Evolutionary conservation across 2,113 vertebrate species (phyloP).

Genomic region (Odontophorus gujanensis): DNA sequence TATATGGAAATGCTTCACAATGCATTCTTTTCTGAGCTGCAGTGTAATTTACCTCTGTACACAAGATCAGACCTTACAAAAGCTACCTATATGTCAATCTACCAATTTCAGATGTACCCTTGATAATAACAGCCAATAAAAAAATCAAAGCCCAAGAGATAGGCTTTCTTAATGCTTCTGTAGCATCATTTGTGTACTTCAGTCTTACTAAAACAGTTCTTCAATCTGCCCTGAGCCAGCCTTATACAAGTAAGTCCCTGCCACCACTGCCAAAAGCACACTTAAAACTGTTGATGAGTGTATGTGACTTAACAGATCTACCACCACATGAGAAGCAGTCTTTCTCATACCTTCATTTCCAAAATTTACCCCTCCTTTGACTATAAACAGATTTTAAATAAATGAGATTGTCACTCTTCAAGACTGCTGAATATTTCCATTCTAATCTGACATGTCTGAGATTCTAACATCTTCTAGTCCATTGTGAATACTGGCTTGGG

Average conservation of each 20-base stretch:
- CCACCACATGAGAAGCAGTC: not conserved
- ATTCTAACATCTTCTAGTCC: not conserved
- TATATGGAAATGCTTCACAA: not conserved
- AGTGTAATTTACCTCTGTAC: not conserved
- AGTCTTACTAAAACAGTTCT: not conserved
- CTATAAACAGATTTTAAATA: not conserved
- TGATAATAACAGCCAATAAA: not conserved
- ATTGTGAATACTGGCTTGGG: accelerated
- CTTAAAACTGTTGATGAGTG: not conserved
- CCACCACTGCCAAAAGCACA: not conserved
- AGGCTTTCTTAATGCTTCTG: not conserved
- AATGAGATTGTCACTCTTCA: not conserved
- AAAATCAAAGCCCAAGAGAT: not conserved
- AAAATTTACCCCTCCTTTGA: not conserved
- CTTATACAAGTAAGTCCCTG: not conserved
- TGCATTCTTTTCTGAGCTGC: not conserved
- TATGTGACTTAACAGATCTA: not conserved
- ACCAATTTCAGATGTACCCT: not conserved
- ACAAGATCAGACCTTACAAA: not conserved
- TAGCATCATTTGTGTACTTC: not conserved
- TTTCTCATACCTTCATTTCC: not conserved
- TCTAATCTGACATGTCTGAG: not conserved
- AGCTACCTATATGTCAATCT: not conserved
- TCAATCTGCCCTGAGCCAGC: not conserved
- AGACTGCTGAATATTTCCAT: not conserved